Percentiles rank a stretch among this genome's conserved stretches.
Conservation (phyloP, 2,888 invertebrate species). For the Drepana falcataria region DNA sequence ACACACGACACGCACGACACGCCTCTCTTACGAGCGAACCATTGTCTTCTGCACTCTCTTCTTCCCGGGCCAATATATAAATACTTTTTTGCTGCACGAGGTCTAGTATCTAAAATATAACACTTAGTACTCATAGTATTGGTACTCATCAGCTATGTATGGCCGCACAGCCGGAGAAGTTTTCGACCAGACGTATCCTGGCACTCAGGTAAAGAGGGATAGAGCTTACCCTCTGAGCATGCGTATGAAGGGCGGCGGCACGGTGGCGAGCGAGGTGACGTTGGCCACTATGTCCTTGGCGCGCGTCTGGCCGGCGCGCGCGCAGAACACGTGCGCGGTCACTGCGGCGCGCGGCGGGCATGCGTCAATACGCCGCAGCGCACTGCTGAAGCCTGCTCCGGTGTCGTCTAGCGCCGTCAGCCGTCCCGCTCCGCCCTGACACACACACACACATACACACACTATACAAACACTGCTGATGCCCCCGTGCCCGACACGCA, state of each 20-base stretch:
- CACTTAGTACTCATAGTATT: too few species aligned
- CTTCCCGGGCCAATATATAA: too few species aligned
- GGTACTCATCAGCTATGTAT: too few species aligned
- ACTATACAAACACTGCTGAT: not conserved
- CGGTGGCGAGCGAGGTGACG: constrained; percentile 83
- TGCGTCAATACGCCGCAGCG: constrained; percentile 90
- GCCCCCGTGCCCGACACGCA: too few species aligned
- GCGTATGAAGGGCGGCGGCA: constrained; percentile 79
- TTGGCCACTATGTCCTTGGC: constrained; percentile 90
- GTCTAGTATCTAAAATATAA: too few species aligned
- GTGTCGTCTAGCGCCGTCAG: constrained; percentile 85
- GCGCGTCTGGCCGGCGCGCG: constrained; percentile 88
- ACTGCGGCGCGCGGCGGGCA: constrained; percentile 92
- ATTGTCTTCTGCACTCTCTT: too few species aligned
- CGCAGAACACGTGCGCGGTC: constrained; percentile 96
- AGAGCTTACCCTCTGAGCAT: constrained; percentile 30
- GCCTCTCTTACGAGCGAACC: too few species aligned
- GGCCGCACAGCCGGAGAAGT: too few species aligned
- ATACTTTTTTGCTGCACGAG: too few species aligned
- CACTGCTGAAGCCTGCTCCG: constrained; percentile 84
- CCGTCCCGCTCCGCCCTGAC: constrained; percentile 64
- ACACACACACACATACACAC: not conserved
- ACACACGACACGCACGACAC: too few species aligned
- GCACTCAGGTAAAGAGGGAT: too few species aligned
- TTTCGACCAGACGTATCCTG: too few species aligned